Conservation (phyloP, 2,888 invertebrate genomes). For the Blera fallax region DNA sequence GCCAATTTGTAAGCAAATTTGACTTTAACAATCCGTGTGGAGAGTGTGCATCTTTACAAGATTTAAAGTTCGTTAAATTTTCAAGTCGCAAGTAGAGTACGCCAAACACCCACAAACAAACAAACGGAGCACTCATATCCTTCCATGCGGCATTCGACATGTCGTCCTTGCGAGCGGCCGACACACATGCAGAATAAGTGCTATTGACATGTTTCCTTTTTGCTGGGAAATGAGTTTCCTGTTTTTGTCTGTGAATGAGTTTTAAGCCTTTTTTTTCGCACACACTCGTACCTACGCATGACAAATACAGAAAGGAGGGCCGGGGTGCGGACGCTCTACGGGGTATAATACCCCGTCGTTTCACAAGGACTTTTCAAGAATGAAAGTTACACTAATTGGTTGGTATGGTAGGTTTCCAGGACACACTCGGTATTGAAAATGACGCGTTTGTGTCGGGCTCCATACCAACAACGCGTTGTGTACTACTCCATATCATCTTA, state of each 20-base stretch:
- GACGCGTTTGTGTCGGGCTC: not conserved
- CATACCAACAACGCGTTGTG: not conserved
- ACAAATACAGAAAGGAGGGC: not conserved
- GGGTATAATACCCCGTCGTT: conserved; percentile 38
- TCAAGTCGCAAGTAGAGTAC: conserved; percentile 11
- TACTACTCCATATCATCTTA: not conserved
- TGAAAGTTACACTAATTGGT: conserved; percentile 55
- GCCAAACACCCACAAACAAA: not conserved
- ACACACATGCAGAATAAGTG: conserved; percentile 50
- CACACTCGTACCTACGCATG: not conserved
- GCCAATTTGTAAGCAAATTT: conserved; percentile 61
- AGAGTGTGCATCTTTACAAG: conserved; percentile 26
- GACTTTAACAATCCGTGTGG: conserved; percentile 43
- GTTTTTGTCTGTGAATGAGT: conserved; percentile 42
- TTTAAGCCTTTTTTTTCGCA: not conserved
- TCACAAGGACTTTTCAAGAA: conserved; percentile 43
- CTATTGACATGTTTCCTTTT: conserved; percentile 70
- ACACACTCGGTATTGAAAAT: not conserved
- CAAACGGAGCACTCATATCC: not conserved
- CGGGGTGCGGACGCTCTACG: not conserved
- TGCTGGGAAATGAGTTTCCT: conserved; percentile 69
- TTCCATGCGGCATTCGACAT: conserved; percentile 16
- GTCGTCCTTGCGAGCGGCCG: conserved; percentile 63
- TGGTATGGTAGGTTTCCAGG: conserved; percentile 36
- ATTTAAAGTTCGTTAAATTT: conserved; percentile 54